Base-by-base conservation (phyloP, 2,797 vertebrate genomes). In the Gephyroberyx darwinii region DNA sequence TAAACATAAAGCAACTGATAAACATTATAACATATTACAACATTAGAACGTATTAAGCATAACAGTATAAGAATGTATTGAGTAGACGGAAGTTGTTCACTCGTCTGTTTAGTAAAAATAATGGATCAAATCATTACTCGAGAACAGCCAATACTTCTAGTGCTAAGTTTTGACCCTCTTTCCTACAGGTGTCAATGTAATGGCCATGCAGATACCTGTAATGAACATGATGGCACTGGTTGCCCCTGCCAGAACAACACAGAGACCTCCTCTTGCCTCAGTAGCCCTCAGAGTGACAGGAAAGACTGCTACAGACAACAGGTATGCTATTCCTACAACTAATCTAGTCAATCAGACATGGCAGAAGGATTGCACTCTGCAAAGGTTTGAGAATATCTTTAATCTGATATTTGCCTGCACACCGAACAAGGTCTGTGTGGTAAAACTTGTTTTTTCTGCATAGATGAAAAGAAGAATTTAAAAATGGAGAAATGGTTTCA, bases 171-270 rank as follows among this genome's bases (percentile, higher is more conserved):
- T 52, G 37, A 1, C 41, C 26, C 4, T 54, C 22, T 69, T 74
- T 4, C 30, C 70, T 79, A 4, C 85, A 98, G 97, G 77, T 98
- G 97, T 90, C 96, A 96, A 85, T 98, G 96, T 83, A 98, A 98
- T 0, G 96, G 96, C 2, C 97, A 98, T 1, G 96, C 96, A 0
- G 95, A 97, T 85, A 96, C 95, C 0, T 98, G 97, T 78, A 96
- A 96, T 1, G 95, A 96, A 71, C 92, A 95, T 2, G 97, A 98
- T 5, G 97, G 97, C 16, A 96, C 96, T 0, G 95, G 95, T 43
- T 98, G 97, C 73, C 96, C 96, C 0, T 98, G 97, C 79, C 96
- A 96, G 78, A 98, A 98, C 92, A 98, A 98, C 93, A 98, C 97
- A 0, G 97, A 98, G 91, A 97, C 96, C 0, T 93, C 94, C 8